phyloP scores from a whole-genome alignment of 2,797 vertebrate genomes.

The Danio kyathit region DNA sequence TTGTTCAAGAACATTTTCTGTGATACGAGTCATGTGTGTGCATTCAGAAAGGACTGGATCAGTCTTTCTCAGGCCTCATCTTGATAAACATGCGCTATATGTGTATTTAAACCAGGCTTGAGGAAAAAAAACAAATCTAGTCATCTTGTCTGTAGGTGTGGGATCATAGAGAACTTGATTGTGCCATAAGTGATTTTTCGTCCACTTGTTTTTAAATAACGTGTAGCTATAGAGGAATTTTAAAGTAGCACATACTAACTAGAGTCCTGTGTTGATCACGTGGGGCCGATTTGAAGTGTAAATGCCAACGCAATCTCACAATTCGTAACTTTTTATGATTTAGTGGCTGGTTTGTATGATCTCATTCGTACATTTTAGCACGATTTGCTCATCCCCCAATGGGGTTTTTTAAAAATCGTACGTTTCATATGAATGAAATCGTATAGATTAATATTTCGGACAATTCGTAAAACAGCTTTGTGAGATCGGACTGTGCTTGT shows the following conservation, averaged over 20 bases:
- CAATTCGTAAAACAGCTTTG: too few species aligned
- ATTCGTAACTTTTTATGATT: too few species aligned
- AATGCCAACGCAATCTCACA: background rate
- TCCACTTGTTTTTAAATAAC: constrained; percentile 53
- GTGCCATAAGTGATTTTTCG: constrained; percentile 71
- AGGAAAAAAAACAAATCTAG: constrained; percentile 48
- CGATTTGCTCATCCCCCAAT: too few species aligned
- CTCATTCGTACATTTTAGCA: too few species aligned
- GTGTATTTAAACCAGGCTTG: constrained; percentile 62
- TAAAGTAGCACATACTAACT: constrained; percentile 55
- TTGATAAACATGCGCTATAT: constrained; percentile 66
- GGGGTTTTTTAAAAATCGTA: too few species aligned
- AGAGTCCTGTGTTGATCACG: constrained; percentile 55
- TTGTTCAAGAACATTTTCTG: constrained; percentile 49
- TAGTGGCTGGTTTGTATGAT: too few species aligned
- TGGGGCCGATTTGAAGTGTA: constrained; percentile 59
- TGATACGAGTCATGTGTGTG: constrained; percentile 50
- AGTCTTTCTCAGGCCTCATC: constrained; percentile 68
- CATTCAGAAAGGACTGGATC: constrained; percentile 64
- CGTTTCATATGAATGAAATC: too few species aligned
- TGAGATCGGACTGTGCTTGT: constrained; percentile 9
- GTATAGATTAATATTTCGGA: too few species aligned
- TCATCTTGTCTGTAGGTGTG: constrained; percentile 62
- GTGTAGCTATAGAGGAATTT: constrained; percentile 54
- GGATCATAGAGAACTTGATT: constrained; percentile 60